phyloP scores from a whole-genome alignment of 92 coral and sea anemone genomes.

The Phenganax marumi region DNA sequence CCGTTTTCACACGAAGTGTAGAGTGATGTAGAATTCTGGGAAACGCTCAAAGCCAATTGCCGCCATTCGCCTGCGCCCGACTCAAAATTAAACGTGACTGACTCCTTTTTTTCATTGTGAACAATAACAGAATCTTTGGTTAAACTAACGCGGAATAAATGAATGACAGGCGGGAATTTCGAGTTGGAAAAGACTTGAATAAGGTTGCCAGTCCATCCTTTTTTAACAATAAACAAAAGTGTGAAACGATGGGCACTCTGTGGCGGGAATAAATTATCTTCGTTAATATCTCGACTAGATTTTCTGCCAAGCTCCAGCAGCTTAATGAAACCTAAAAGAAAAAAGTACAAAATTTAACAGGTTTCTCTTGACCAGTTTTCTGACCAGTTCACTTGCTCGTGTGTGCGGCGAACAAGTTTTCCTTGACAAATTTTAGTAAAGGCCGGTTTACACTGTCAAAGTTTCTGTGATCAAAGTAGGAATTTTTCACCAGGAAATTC shows the following conservation, averaged over 20 bases:
- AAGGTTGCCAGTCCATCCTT: conserved; percentile 35
- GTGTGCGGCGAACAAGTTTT: neutral
- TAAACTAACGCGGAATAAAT: neutral
- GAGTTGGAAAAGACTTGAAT: conserved; percentile 21
- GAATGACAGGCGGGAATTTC: neutral
- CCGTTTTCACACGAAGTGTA: conserved; percentile 7
- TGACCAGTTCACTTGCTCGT: neutral
- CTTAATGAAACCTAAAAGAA: conserved; percentile 10
- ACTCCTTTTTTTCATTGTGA: conserved; percentile 17
- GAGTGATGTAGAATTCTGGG: neutral
- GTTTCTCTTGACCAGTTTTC: neutral
- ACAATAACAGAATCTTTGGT: conserved; percentile 16
- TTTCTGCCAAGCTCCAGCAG: neutral
- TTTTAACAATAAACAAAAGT: conserved; percentile 10
- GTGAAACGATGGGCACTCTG: neutral
- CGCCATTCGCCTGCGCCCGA: conserved; percentile 2
- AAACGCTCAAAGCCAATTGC: conserved; percentile 9
- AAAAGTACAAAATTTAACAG: neutral
- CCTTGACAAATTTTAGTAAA: neutral
- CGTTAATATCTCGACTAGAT: neutral
- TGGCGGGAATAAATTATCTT: conserved; percentile 15
- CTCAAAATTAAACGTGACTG: conserved; percentile 1
- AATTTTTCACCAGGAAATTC: no score
- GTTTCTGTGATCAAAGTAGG: no score
- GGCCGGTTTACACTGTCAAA: no score